Evolutionary conservation across 2,113 vertebrate species (phyloP).

Genomic region (Copsychus sechellarum): DNA sequence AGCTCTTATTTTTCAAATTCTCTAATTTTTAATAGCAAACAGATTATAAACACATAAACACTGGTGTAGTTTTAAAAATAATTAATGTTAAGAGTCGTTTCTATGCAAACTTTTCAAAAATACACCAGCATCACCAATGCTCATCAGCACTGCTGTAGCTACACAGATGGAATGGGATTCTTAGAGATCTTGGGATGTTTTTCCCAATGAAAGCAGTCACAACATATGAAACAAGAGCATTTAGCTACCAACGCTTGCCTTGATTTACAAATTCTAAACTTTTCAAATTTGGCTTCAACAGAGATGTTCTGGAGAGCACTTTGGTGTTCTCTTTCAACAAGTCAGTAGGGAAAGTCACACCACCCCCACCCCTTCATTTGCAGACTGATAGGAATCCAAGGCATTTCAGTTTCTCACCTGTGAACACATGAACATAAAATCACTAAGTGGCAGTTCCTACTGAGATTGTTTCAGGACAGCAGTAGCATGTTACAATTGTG

Average conservation of each 20-base stretch:
- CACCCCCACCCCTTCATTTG: neutral
- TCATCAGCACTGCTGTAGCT: neutral
- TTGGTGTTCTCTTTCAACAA: neutral
- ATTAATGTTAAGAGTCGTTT: neutral
- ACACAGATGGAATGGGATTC: neutral
- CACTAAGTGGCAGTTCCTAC: neutral
- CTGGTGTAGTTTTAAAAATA: neutral
- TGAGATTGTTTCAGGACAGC: neutral
- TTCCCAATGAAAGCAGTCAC: neutral
- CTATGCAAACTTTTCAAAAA: neutral
- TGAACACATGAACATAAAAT: neutral
- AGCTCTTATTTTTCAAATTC: neutral
- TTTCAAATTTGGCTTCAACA: neutral
- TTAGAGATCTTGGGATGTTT: neutral
- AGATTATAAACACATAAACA: neutral
- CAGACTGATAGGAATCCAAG: neutral
- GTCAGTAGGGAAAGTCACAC: neutral
- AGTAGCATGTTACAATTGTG: neutral
- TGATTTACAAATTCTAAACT: neutral
- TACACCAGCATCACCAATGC: fast-evolving
- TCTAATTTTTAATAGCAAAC: neutral
- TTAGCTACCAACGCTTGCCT: neutral
- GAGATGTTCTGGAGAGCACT: neutral
- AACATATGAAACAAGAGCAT: neutral
- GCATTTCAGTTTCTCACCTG: neutral